Conservation (phyloP, 2,113 vertebrate genomes). For the Myanophis thanlyinensis region DNA sequence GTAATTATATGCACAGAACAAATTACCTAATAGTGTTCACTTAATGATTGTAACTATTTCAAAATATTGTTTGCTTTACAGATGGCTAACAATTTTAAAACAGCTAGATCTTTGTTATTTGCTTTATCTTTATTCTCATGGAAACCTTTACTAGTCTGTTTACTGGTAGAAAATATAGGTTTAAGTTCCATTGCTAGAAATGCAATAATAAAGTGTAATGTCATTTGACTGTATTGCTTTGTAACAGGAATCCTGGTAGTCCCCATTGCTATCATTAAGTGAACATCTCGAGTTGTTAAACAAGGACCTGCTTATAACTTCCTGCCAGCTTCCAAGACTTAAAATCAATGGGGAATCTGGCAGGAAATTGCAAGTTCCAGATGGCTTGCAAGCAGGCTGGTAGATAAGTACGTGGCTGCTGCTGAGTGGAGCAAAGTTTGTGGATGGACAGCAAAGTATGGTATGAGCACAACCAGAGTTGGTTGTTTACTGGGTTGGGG, state of each 20-base stretch:
- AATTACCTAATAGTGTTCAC: neutral
- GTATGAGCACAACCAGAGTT: neutral
- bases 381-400: neutral
- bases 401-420: neutral
- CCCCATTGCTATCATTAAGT: neutral
- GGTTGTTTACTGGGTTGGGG: neutral
- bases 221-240: neutral
- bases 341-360: neutral
- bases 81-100: neutral
- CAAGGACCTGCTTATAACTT: neutral
- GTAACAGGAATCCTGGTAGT: neutral
- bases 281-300: neutral
- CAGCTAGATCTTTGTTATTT: neutral
- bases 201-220: neutral
- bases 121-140: neutral
- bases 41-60: neutral
- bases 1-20: neutral
- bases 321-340: neutral
- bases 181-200: neutral
- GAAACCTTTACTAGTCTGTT: neutral
- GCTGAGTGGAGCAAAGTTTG: neutral
- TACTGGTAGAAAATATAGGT: neutral
- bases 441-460: neutral
- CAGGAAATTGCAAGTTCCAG: neutral
- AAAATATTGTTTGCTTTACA: neutral